phyloP scores from a whole-genome alignment of 2,888 invertebrate species.

The Dorcus parallelipipedus region DNA sequence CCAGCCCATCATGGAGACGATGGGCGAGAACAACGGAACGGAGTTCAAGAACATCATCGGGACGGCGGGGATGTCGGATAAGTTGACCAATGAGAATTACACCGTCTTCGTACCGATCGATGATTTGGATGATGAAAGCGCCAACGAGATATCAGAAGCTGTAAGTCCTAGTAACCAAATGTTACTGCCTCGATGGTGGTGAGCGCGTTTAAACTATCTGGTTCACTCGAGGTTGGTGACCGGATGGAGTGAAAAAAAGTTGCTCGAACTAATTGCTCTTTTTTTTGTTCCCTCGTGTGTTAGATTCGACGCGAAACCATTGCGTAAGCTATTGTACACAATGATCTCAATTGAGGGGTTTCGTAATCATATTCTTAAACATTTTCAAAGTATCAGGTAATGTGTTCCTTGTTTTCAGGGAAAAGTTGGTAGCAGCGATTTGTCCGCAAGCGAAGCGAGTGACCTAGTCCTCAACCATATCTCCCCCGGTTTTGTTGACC shows the following conservation, averaged over 20 bases:
- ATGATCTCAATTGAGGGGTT: too few species aligned
- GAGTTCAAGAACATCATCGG: conserved; percentile 58
- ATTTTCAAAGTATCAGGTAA: too few species aligned
- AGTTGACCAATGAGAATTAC: conserved; percentile 53
- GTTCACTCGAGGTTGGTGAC: too few species aligned
- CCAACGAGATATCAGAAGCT: conserved; percentile 53
- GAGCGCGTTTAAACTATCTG: too few species aligned
- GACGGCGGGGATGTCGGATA: conserved; percentile 51
- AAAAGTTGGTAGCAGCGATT: conserved; percentile 41
- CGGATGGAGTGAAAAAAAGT: too few species aligned
- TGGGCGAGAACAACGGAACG: conserved; percentile 56
- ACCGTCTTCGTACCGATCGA: conserved; percentile 64
- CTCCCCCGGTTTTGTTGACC: conserved; percentile 54
- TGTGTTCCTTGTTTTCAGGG: conserved; percentile 44
- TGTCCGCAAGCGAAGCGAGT: conserved; percentile 11
- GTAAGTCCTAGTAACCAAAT: conserved; percentile 41
- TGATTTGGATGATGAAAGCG: conserved; percentile 57
- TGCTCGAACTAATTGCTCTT: too few species aligned
- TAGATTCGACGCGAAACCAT: too few species aligned
- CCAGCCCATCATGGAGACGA: conserved; percentile 55
- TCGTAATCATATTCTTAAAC: too few species aligned
- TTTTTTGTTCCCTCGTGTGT: too few species aligned
- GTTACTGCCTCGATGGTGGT: too few species aligned
- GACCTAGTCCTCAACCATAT: conserved; percentile 52
- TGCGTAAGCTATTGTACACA: too few species aligned